phyloP scores from a whole-genome alignment of 2,888 invertebrate genomes.

The Piscicola geometra region DNA sequence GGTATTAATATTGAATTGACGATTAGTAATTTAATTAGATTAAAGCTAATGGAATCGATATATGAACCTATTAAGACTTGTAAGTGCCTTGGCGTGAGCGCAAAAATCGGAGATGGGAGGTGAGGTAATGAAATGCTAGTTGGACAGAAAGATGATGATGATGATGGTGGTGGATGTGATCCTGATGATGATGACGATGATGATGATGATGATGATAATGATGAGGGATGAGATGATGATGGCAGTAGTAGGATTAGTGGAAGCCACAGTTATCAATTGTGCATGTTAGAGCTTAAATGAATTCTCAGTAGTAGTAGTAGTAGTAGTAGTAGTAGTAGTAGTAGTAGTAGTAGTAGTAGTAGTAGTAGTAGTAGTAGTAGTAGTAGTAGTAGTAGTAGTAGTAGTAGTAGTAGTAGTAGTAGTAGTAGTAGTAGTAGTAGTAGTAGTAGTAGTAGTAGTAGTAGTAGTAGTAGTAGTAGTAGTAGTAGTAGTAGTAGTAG shows the following conservation, averaged over 20 bases:
- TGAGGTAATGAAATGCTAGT: too few species aligned
- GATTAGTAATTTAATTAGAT: too few species aligned
- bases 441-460: conserved; percentile 10
- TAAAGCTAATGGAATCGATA: too few species aligned
- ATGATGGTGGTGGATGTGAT: too few species aligned
- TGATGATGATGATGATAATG: too few species aligned
- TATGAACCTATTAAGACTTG: too few species aligned
- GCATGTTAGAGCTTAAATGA: not conserved
- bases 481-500: conserved; percentile 12
- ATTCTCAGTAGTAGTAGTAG: conserved; percentile 1
- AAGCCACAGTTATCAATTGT: not conserved
- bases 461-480: conserved; percentile 10
- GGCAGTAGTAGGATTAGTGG: conserved; percentile 37
- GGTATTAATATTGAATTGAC: too few species aligned
- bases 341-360: conserved; percentile 6
- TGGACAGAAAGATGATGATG: too few species aligned
- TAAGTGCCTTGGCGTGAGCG: too few species aligned
- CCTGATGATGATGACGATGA: too few species aligned
- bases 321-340: conserved; percentile 10
- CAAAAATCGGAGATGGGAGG: too few species aligned
- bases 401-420: conserved; percentile 12
- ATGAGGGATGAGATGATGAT: too few species aligned
- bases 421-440: conserved; percentile 4
- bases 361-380: conserved; percentile 12
- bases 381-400: conserved; percentile 12